Evolutionary conservation across 2,888 invertebrate species (phyloP), one percentile per base, ranked within the genome.

Genomic region (Sabatieria punctata): DNA sequence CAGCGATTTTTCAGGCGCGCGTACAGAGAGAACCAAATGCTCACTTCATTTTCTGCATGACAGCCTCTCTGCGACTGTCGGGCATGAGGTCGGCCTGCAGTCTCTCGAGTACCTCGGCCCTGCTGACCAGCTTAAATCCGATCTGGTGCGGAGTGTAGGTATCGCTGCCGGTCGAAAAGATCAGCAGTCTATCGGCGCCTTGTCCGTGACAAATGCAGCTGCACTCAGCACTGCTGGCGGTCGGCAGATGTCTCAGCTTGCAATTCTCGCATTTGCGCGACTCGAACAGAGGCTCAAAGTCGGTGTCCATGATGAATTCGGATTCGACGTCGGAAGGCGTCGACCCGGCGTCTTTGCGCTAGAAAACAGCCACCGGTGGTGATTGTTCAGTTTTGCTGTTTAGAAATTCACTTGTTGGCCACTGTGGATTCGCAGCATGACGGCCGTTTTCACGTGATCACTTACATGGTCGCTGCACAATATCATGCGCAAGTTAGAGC

Each of bases 91-190:
- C 49, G 11, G 39, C 49, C 13, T 41, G 22, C 41, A 48, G 18
- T 4, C 41, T 39, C n/a, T 26, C 4, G 18, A 49, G 41, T 22
- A 42, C 42, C 8, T 45, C 41, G 23, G 4, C 25, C 22, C 45
- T 41, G 13, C 18, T 8, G 4, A 49, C 23, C 37, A 49, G 24
- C 25, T 49, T 49, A 26, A 49, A 46, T 57, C 80, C 81, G 54
- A 85, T 78, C 68, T 82, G 81, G 71, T 85, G 85, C 0, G 84
- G 84, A 0, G 81, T 82, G 59, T 80, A 84, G 0, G 84, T 83
- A 65, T 79, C 77, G 4, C 78, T 78, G 0, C 84, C 84, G 23
- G 80, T 82, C 1, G 82, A 82, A 65, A 83, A 85, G 54, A 85
- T 83, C 22, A 85, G 72, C 65, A 77, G 78, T 61, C 80, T 82